These are phyloP conservation scores for Himalopsyche japonica DNA, from an alignment of 2,888 invertebrate species.

Conservation along the genomic window DNA sequence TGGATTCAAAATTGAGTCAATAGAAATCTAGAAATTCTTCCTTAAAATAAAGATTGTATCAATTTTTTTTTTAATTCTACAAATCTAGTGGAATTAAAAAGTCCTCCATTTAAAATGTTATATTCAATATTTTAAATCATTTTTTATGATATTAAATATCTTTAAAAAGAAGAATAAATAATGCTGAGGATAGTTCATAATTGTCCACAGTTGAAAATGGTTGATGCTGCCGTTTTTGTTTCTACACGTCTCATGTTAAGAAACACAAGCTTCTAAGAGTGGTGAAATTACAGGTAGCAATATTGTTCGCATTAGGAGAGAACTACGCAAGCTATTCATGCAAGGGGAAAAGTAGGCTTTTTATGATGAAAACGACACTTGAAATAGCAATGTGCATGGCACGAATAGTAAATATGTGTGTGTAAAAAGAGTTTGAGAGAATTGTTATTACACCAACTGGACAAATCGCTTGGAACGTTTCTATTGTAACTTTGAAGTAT, in stretches of 20 bases:
- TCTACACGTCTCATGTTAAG: no score
- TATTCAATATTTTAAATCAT: no score
- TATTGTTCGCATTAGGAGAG: not conserved
- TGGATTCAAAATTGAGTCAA: no score
- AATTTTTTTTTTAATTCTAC: no score
- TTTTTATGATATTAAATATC: no score
- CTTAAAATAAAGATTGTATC: no score
- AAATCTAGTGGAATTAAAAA: no score
- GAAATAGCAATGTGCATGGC: not conserved
- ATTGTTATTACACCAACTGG: not conserved
- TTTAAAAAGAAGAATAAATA: not conserved
- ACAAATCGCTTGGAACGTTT: not conserved
- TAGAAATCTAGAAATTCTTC: no score
- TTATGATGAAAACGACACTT: not conserved
- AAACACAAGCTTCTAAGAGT: not conserved
- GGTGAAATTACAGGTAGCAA: not conserved
- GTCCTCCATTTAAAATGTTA: no score
- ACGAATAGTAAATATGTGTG: not conserved
- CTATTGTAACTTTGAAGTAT: not conserved
- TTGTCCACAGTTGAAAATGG: no score
- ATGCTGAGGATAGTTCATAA: not conserved
- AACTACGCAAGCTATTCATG: not conserved
- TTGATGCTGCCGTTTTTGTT: no score
- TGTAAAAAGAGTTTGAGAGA: not conserved
- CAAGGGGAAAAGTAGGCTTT: not conserved